Percentiles rank a stretch among this genome's conserved stretches.
These are phyloP conservation scores for Enteromius paludinosus DNA, from an alignment of 2,797 vertebrate species.

Conservation along the genomic window DNA sequence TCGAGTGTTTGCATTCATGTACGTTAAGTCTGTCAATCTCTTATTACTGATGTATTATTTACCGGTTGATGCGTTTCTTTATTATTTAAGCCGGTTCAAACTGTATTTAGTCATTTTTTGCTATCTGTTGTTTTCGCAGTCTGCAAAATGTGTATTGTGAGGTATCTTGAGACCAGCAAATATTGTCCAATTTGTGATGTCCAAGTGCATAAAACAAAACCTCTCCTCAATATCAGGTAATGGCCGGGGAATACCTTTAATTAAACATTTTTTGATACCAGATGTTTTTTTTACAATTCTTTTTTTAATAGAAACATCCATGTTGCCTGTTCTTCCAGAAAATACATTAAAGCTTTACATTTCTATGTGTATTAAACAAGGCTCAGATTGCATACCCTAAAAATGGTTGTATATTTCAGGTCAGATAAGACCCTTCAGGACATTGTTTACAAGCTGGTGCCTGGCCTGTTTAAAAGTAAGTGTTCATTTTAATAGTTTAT, in stretches of 20 bases:
- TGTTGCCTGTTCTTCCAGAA: neutral
- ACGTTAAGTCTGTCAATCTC: conserved; percentile 71
- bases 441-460: conserved; percentile 98
- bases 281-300: no score
- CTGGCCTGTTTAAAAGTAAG: conserved; percentile 98
- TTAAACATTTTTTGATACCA: neutral
- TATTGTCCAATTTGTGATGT: conserved; percentile 99
- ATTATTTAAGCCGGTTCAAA: neutral
- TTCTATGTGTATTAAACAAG: neutral
- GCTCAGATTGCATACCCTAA: neutral
- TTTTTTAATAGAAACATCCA: neutral
- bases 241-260: conserved; percentile 23
- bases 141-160: conserved; percentile 98
- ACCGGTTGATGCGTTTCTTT: neutral
- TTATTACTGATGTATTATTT: neutral
- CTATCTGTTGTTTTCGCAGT: conserved; percentile 75
- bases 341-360: neutral
- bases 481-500: neutral
- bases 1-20: conserved; percentile 99
- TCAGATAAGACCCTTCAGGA: conserved; percentile 99
- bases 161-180: conserved; percentile 98
- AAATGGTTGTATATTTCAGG: conserved; percentile 70
- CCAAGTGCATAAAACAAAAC: conserved; percentile 99
- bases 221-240: conserved; percentile 97
- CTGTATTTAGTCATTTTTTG: neutral